Evolutionary conservation across 2,888 invertebrate species (phyloP).

Genomic region (Nineta flava): DNA sequence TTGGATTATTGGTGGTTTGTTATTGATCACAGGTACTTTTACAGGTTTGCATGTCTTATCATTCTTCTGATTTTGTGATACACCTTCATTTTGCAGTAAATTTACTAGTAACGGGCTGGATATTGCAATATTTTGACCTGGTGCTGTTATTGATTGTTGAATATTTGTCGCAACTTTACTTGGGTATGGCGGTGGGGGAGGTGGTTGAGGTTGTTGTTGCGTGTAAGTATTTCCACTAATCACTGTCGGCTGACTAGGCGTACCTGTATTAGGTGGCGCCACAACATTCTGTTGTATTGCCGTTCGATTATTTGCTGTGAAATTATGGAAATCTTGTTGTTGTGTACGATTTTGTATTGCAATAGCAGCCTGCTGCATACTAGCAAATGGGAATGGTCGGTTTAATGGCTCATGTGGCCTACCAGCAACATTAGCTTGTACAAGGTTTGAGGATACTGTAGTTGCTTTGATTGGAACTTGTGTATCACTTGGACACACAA

Average conservation of each 20-base stretch:
- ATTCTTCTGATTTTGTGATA: constrained; percentile 20
- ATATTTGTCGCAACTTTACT: constrained; percentile 16
- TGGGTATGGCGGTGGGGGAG: constrained; percentile 23
- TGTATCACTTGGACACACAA: constrained; percentile 66
- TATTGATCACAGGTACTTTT: constrained; percentile 12
- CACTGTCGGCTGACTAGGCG: constrained; percentile 8
- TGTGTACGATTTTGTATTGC: constrained; percentile 58
- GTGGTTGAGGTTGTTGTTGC: constrained; percentile 26
- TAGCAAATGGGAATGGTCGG: constrained; percentile 70
- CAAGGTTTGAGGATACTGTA: constrained; percentile 13
- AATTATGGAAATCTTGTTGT: neutral
- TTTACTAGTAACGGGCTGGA: constrained; percentile 85
- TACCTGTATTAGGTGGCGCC: constrained; percentile 8
- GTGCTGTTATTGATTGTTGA: constrained; percentile 18
- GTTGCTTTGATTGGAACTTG: constrained; percentile 27
- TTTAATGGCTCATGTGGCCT: constrained; percentile 39
- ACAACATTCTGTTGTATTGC: constrained; percentile 12
- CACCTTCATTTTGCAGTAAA: constrained; percentile 71
- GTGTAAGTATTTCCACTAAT: constrained; percentile 19
- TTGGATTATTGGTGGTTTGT: neutral
- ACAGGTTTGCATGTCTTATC: constrained; percentile 15
- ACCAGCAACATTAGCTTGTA: constrained; percentile 17
- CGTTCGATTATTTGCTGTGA: constrained; percentile 1
- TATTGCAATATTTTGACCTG: constrained; percentile 46
- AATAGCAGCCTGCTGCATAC: constrained; percentile 75